A percentile compares a stretch with the other conserved stretches of the same genome.
phyloP scores from a whole-genome alignment of 2,797 vertebrate genomes.

The Streptopelia turtur region DNA sequence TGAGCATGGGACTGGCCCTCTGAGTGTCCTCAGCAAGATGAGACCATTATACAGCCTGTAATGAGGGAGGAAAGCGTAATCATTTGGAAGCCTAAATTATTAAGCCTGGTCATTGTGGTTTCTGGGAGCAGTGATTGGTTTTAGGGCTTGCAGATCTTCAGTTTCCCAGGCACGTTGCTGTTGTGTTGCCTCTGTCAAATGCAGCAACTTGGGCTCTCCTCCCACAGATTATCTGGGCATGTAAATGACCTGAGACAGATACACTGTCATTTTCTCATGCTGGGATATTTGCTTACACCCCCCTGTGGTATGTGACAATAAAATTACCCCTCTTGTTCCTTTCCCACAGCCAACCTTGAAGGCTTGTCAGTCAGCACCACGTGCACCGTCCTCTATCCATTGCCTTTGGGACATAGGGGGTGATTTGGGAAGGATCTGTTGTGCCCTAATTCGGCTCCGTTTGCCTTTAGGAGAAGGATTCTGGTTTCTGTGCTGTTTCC shows the following conservation, averaged over 20 bases:
- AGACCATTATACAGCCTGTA: background rate
- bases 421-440: conserved; percentile 24
- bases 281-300: conserved; percentile 59
- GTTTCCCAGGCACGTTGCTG: background rate
- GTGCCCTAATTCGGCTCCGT: conserved; percentile 27
- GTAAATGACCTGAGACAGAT: conserved; percentile 63
- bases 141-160: background rate
- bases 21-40: background rate
- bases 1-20: background rate
- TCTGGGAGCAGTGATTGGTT: background rate
- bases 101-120: background rate
- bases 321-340: conserved; percentile 63
- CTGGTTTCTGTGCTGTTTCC: conserved; percentile 10
- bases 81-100: background rate
- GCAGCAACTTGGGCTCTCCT: conserved; percentile 24
- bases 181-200: conserved; percentile 23
- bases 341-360: conserved; percentile 47
- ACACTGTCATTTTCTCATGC: conserved; percentile 67
- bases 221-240: conserved; percentile 53
- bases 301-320: conserved; percentile 58
- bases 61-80: background rate
- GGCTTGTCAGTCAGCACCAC: conserved; percentile 34
- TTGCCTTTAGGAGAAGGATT: conserved; percentile 29
- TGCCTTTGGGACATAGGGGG: conserved; percentile 15
- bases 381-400: background rate